Evolutionary conservation across 2,888 invertebrate genomes (phyloP).

Genomic region (Eristalis arbustorum): DNA sequence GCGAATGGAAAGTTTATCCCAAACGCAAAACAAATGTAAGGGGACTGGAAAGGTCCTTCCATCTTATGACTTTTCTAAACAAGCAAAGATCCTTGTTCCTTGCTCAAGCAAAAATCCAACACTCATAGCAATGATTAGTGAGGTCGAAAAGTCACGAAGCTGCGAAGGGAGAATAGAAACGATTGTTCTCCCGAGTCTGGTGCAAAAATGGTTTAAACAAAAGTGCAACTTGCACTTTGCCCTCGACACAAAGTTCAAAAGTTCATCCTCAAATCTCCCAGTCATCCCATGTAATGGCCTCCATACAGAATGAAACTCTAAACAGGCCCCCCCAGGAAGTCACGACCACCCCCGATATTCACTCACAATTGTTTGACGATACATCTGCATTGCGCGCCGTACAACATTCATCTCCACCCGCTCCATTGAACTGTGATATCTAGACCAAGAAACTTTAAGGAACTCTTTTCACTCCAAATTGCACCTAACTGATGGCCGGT

Average conservation of each 20-base stretch:
- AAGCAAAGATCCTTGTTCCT: too few relatives aligned
- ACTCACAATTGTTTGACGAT: conserved; percentile 35
- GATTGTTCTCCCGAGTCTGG: too few relatives aligned
- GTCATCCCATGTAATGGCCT: not conserved
- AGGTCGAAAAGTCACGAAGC: too few relatives aligned
- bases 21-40: too few relatives aligned
- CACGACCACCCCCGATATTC: not conserved
- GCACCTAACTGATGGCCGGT: conserved; percentile 25
- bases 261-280: not conserved
- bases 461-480: conserved; percentile 38
- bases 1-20: not conserved
- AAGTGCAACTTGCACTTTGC: not conserved
- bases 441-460: conserved; percentile 33
- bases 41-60: too few relatives aligned
- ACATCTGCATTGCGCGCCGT: conserved; percentile 3
- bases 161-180: too few relatives aligned
- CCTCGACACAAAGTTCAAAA: not conserved
- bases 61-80: too few relatives aligned
- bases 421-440: conserved; percentile 49
- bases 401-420: conserved; percentile 29
- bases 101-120: too few relatives aligned
- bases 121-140: too few relatives aligned
- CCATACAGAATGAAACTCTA: not conserved
- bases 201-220: not conserved
- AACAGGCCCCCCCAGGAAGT: not conserved